Evolutionary conservation across 1,140 invertebrate species (phyloP).

Genomic region (Macrocentrus cingulum): DNA sequence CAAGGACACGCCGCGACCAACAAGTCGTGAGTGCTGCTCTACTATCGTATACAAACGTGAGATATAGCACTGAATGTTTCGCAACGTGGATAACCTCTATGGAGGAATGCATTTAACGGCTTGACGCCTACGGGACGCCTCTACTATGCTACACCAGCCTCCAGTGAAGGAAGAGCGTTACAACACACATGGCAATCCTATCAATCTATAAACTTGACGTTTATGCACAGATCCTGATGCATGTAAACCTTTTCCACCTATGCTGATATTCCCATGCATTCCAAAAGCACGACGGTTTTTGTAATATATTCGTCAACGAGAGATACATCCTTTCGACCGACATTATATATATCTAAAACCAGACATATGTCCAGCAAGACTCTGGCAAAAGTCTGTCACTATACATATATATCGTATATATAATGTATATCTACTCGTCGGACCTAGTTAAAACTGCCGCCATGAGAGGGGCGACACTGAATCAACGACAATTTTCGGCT

Average conservation of each 20-base stretch:
- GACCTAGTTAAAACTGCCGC: slow-evolving; percentile 43
- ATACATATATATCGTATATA: background rate
- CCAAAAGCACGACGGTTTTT: too few relatives aligned
- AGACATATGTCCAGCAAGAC: too few relatives aligned
- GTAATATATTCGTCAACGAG: too few relatives aligned
- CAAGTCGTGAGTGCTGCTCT: slow-evolving; percentile 41
- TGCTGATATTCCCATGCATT: too few relatives aligned
- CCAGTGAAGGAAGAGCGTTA: slow-evolving; percentile 53
- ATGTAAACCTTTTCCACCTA: background rate
- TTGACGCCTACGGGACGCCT: slow-evolving; percentile 59
- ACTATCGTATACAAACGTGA: slow-evolving; percentile 8
- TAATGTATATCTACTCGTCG: background rate
- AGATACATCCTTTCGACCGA: too few relatives aligned
- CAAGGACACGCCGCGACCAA: slow-evolving; percentile 52
- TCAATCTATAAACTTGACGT: background rate
- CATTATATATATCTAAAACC: too few relatives aligned
- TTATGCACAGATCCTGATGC: background rate
- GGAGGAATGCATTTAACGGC: slow-evolving; percentile 59
- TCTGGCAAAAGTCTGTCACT: background rate
- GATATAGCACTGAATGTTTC: slow-evolving; percentile 16
- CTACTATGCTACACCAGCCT: slow-evolving; percentile 37
- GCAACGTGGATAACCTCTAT: slow-evolving; percentile 52
- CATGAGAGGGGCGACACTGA: slow-evolving; percentile 50
- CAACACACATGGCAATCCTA: slow-evolving; percentile 46
- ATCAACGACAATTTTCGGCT: slow-evolving; percentile 57